These are phyloP conservation scores for Platycercus adscitus DNA, from an alignment of 2,113 vertebrate genomes.

Conservation along the genomic window DNA sequence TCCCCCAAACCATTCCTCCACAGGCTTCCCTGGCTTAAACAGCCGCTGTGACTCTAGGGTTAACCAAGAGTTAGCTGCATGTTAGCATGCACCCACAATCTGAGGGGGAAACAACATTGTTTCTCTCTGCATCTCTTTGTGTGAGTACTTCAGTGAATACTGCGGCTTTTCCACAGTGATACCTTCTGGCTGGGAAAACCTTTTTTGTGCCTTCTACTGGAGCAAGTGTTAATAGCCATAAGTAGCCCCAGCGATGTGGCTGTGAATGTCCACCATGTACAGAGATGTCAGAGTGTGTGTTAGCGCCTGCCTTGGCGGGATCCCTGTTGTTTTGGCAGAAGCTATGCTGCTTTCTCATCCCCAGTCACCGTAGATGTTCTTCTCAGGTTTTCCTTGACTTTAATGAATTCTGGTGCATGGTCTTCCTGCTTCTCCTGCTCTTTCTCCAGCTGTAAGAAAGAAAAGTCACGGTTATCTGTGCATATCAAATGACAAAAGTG, in stretches of 20 bases:
- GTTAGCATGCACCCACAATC: not conserved
- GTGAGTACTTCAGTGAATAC: not conserved
- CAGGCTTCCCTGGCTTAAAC: not conserved
- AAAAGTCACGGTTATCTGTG: not conserved
- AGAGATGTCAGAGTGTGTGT: conserved; percentile 30
- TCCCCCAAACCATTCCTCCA: not conserved
- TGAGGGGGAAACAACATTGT: not conserved
- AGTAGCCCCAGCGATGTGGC: not conserved
- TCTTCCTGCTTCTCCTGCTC: conserved; percentile 82
- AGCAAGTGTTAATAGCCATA: conserved; percentile 45
- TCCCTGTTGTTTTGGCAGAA: not conserved
- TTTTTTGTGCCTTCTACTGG: conserved; percentile 19
- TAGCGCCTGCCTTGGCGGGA: not conserved
- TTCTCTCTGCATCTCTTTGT: not conserved
- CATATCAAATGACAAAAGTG: not conserved
- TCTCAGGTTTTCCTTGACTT: conserved; percentile 92
- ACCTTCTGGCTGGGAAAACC: conserved; percentile 5
- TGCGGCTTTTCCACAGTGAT: not conserved
- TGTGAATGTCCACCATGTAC: conserved; percentile 45
- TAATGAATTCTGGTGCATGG: conserved; percentile 91
- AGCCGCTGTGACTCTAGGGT: not conserved
- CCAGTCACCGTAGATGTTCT: conserved; percentile 77
- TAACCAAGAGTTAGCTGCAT: conserved; percentile 36
- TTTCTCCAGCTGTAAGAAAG: conserved; percentile 83
- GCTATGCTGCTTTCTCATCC: conserved; percentile 82